Conservation (phyloP, 2,113 vertebrate species). For the Mormyrus iriodes region DNA sequence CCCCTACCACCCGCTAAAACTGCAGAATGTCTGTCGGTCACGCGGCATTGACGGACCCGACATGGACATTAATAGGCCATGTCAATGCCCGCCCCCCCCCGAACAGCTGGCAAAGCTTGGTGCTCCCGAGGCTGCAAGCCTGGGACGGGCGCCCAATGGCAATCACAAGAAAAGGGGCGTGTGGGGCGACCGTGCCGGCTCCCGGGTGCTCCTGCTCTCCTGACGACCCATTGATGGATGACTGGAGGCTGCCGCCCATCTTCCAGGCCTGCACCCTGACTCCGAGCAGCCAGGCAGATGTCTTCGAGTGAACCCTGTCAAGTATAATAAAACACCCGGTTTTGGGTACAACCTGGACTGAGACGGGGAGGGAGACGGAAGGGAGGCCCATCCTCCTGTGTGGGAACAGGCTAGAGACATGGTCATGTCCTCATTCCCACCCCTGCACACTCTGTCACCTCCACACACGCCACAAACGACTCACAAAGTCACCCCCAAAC, state of each 20-base stretch:
- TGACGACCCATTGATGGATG: conserved; percentile 45
- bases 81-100: neutral
- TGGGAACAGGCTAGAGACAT: neutral
- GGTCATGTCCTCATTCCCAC: neutral
- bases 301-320: conserved; percentile 75
- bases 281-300: conserved; percentile 69
- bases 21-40: neutral
- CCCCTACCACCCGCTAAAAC: no score
- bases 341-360: conserved; percentile 31
- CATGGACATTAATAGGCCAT: neutral
- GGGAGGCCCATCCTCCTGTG: neutral
- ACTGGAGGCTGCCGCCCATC: conserved; percentile 39
- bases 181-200: neutral
- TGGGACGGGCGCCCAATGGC: neutral
- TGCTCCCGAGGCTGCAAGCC: neutral
- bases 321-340: conserved; percentile 70
- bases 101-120: neutral
- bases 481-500: conserved; percentile 4
- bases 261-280: conserved; percentile 39
- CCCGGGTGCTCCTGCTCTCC: neutral
- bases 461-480: neutral
- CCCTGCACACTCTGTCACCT: neutral
- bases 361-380: conserved; percentile 14
- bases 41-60: neutral
- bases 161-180: neutral